Evolutionary conservation across 2,797 vertebrate species (phyloP).

Genomic region (Melanogrammus aeglefinus): DNA sequence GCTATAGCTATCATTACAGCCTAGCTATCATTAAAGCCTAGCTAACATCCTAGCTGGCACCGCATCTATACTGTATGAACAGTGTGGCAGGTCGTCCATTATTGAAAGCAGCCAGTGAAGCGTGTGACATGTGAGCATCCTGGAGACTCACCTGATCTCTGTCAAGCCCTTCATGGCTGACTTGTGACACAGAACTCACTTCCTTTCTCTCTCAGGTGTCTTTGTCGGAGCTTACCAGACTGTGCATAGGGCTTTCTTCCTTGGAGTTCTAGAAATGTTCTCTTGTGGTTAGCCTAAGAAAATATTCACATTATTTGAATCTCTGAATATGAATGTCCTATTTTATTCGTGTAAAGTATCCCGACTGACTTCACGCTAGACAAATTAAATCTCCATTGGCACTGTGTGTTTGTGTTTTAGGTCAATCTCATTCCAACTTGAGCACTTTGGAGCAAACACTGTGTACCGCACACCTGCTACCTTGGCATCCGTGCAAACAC

Average conservation of each 20-base stretch:
- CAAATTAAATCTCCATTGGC: not conserved
- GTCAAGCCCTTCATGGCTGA: not conserved
- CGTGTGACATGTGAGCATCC: not conserved
- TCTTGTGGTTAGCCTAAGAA: not conserved
- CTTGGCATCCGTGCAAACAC: slow-evolving; percentile 35
- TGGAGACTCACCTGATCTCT: not conserved
- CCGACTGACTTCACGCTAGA: not conserved
- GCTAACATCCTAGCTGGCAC: not conserved
- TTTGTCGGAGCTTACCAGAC: not conserved
- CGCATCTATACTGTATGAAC: not conserved
- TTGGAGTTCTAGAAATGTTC: not conserved
- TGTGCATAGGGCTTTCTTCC: not conserved
- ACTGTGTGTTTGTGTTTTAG: slow-evolving; percentile 15
- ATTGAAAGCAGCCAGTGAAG: not conserved
- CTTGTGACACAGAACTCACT: not conserved
- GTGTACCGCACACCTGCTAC: slow-evolving; percentile 35
- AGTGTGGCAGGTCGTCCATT: slow-evolving; percentile 2
- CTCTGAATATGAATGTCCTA: not conserved
- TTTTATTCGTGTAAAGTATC: not conserved
- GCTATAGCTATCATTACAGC: not conserved
- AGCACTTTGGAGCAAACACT: slow-evolving; percentile 36
- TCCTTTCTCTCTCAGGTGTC: not conserved
- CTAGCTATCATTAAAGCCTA: not conserved
- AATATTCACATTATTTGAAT: not conserved
- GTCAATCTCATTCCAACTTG: slow-evolving; percentile 8